Evolutionary conservation across 2,113 vertebrate species (phyloP).

Genomic region (Rhegmatorhina hoffmannsi): DNA sequence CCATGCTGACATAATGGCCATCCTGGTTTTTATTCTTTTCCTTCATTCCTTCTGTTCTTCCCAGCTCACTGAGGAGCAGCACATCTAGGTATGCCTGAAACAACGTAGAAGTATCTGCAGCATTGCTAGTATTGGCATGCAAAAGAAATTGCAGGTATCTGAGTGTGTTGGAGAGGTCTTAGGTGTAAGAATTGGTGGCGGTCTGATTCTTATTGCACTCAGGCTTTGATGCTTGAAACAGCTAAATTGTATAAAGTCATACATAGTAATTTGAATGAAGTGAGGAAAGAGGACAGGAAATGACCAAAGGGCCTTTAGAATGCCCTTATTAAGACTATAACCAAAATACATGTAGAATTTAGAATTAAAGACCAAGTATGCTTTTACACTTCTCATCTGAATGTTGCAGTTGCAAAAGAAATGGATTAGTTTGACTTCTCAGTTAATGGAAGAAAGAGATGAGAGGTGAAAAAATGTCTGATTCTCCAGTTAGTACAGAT

Average conservation of each 20-base stretch:
- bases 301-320: not conserved
- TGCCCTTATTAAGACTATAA: not conserved
- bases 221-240: not conserved
- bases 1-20: not conserved
- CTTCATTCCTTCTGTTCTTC: not conserved
- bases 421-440: not conserved
- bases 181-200: not conserved
- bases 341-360: not conserved
- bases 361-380: not conserved
- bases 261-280: not conserved
- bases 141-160: not conserved
- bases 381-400: conserved; percentile 27
- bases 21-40: not conserved
- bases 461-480: not conserved
- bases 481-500: not conserved
- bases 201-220: not conserved
- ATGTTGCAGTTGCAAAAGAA: not conserved
- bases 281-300: not conserved
- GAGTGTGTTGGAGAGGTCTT: not conserved
- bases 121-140: not conserved
- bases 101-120: not conserved
- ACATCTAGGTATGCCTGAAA: not conserved
- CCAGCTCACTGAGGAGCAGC: not conserved
- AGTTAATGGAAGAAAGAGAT: not conserved
- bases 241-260: not conserved